Conservation (phyloP, 2,797 vertebrate species). For the Coregonus suidteri region DNA sequence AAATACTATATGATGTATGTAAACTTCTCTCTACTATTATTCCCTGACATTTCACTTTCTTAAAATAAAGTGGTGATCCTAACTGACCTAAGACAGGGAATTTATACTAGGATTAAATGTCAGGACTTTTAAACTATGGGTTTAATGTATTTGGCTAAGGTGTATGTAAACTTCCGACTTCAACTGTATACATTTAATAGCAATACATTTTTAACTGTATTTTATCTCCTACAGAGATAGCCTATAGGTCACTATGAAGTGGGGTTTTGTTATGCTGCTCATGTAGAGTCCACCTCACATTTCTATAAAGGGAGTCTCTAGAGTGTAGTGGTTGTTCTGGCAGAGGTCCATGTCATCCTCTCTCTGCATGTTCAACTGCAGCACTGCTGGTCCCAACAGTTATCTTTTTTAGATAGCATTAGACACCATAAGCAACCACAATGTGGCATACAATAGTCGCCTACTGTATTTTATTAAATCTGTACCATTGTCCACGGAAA, state of each 20-base stretch:
- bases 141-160: too few species aligned
- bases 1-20: too few species aligned
- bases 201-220: slow-evolving; percentile 20
- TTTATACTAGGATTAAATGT: too few species aligned
- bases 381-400: slow-evolving; percentile 32
- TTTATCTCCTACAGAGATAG: slow-evolving; percentile 15
- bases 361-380: slow-evolving; percentile 30
- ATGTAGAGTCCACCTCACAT: slow-evolving; percentile 42
- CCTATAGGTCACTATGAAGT: slow-evolving; percentile 15
- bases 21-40: too few species aligned
- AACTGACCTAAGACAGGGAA: too few species aligned
- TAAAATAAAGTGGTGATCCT: too few species aligned
- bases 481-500: neutral
- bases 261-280: slow-evolving; percentile 37
- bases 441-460: slow-evolving; percentile 28
- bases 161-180: too few species aligned
- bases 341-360: slow-evolving; percentile 58
- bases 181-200: too few species aligned
- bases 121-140: too few species aligned
- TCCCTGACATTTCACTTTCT: too few species aligned
- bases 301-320: slow-evolving; percentile 33
- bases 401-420: slow-evolving; percentile 48
- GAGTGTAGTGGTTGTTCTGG: slow-evolving; percentile 53
- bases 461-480: neutral
- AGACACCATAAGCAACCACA: slow-evolving; percentile 46